Evolutionary conservation across 2,888 invertebrate genomes (phyloP), one percentile per base, ranked within the genome.

Genomic region (Geotrupes spiniger): DNA sequence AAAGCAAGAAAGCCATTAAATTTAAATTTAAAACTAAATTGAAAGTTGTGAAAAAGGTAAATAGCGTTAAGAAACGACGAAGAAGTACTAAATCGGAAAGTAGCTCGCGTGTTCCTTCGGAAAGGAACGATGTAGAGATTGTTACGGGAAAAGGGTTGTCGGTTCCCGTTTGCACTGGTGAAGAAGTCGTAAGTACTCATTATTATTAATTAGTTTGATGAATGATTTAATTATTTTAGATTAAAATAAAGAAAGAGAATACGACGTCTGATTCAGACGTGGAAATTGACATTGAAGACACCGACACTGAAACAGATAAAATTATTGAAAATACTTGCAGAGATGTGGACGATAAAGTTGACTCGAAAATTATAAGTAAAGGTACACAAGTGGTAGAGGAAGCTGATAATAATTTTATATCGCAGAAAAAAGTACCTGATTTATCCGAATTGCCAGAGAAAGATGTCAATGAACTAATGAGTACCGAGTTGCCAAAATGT

Each of bases 261-360:
- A 65, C 63, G 28, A 65, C 66, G 37, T 58, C 57, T n/a, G 61
- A 63, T 42, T 63, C 63, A 38, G 83, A 83, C 57, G 74, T 80
- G 55, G 83, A 83, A 48, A 72, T 83, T 53, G 82, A 83, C 51
- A 70, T 82, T 54, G 82, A 81, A 61, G 78, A 79, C 59, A 77
- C 76, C 38, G 72, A 68, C 52, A 77, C 75, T 29, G 45, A 49
- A 11, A 29, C 36, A 15, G 46, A 53, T 28, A 47, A 40, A 37
- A 25, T 15, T 14, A 33, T 2, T 14, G n/a, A n/a, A n/a, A n/a
- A n/a, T n/a, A n/a, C n/a, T n/a, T n/a, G n/a, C n/a, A n/a, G n/a
- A n/a, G n/a, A n/a, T n/a, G n/a, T 36, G 15, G 21, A 25, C 12
- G 1, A 6, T 4, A 10, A 26, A 26, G 16, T 16, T 10, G 14